Evolutionary conservation across 2,888 invertebrate genomes (phyloP).

Genomic region (Iselma pallidipennis): DNA sequence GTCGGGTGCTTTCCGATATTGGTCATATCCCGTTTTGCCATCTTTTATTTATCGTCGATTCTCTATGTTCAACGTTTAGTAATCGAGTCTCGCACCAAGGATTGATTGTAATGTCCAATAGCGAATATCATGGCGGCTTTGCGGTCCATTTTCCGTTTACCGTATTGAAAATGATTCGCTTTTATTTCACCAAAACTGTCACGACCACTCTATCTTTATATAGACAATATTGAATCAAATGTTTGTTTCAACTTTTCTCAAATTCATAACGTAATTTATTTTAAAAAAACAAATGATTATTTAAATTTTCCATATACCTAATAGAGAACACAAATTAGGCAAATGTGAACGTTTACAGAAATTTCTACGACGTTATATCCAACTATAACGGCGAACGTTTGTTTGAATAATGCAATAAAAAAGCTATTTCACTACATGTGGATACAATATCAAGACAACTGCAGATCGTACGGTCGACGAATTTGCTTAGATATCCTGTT

Average conservation of each 20-base stretch:
- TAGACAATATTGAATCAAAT: neutral
- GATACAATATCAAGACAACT: constrained; percentile 27
- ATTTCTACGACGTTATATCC: constrained; percentile 35
- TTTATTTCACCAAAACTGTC: constrained; percentile 33
- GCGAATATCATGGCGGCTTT: constrained; percentile 27
- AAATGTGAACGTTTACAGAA: constrained; percentile 28
- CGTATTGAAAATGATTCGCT: constrained; percentile 32
- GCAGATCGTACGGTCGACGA: no score
- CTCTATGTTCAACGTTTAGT: constrained; percentile 24
- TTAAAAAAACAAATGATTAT: no score
- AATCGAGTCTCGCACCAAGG: constrained; percentile 28
- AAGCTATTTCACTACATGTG: constrained; percentile 31
- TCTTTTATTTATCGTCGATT: constrained; percentile 29
- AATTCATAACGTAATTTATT: no score
- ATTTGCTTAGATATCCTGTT: neutral
- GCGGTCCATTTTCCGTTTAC: constrained; percentile 25
- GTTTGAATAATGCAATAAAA: constrained; percentile 37
- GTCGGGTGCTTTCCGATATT: neutral
- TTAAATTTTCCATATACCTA: no score
- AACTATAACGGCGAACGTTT: constrained; percentile 35
- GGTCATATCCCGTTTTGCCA: constrained; percentile 16
- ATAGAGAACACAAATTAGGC: no score
- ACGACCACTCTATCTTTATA: constrained; percentile 10
- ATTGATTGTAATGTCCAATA: constrained; percentile 38
- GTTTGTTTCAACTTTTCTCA: neutral